phyloP scores from a whole-genome alignment of 2,888 invertebrate genomes.

The Ophraella communa region DNA sequence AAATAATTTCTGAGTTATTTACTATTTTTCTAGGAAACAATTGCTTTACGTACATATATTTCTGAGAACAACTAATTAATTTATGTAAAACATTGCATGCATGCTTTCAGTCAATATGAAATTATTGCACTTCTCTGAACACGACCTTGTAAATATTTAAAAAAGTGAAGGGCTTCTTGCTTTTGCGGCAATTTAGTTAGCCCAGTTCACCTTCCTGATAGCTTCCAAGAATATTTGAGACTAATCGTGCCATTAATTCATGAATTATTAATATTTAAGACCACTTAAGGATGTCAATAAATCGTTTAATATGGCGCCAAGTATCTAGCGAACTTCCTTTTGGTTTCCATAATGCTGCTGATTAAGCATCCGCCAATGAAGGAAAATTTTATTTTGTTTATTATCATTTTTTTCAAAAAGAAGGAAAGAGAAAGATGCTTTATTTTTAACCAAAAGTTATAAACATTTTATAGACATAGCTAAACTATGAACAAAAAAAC shows the following conservation, averaged over 20 bases:
- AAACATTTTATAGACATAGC: too few species aligned
- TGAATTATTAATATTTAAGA: constrained; percentile 6
- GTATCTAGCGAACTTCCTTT: neutral
- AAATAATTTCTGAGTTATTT: neutral
- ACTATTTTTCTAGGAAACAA: neutral
- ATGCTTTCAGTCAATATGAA: constrained; percentile 14
- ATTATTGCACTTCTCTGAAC: constrained; percentile 18
- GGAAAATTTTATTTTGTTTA: neutral
- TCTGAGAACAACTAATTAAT: constrained; percentile 9
- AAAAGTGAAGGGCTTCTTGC: constrained; percentile 18
- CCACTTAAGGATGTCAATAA: constrained; percentile 17
- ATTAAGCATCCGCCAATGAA: neutral
- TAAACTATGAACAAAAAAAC: too few species aligned
- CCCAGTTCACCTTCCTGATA: constrained; percentile 5
- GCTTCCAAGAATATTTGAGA: constrained; percentile 9
- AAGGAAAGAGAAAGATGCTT: neutral
- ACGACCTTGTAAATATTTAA: constrained; percentile 23
- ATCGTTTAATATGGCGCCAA: constrained; percentile 21
- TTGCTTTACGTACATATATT: constrained; percentile 15
- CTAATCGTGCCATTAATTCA: constrained; percentile 11
- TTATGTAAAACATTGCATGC: constrained; percentile 14
- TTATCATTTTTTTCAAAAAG: neutral
- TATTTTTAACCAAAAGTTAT: too few species aligned
- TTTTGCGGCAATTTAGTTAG: constrained; percentile 13
- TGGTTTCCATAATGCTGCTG: neutral